Evolutionary conservation across 1,140 invertebrate genomes (phyloP), one percentile per base, ranked within the genome.

Genomic region (Drosophila trapezifrons): DNA sequence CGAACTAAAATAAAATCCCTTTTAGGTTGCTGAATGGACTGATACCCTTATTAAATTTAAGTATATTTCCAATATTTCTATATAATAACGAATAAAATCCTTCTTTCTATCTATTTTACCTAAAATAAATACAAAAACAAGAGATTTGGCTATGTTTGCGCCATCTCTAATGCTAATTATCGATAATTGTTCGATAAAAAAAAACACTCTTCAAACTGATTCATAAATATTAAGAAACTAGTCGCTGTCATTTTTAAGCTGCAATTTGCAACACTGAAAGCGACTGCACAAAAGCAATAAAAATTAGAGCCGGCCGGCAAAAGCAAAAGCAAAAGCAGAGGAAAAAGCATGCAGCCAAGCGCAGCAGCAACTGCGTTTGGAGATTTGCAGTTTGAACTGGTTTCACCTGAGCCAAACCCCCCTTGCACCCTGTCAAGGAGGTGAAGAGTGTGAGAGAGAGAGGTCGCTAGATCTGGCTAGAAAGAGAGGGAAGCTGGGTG

Each of bases 261-360:
- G 18, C 3, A 15, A 35, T 13, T 60, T 29, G 20, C 58, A 75
- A 51, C 49, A 25, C 38, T 45, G 42, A 55, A 9, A 6, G 56
- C 17, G 12, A 49, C 51, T 37, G 18, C 32, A 35, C 17, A 15
- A 46, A 22, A 37, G 51, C 38, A 43, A 27, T 45, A 47, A 58
- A 55, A 78, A 77, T 60, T 65, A 69, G 54, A 80, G 75, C 82
- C 78, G 82, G 83, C 83, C 82, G 82, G 82, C 82, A 58, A 46
- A 45, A 58, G 40, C 56, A 58, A 45, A 45, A 29, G 25, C 20
- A 42, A 17, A 17, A 38, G 22, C n/a, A 54, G 20, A 27, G n/a
- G n/a, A 32, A 60, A 62, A 59, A 52, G 51, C 57, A 72, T 27
- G 54, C 73, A 76, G 78, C 65, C 76, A 78, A 85, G 55, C 81